phyloP scores from a whole-genome alignment of 2,113 vertebrate genomes.

The Catagonus wagneri region DNA sequence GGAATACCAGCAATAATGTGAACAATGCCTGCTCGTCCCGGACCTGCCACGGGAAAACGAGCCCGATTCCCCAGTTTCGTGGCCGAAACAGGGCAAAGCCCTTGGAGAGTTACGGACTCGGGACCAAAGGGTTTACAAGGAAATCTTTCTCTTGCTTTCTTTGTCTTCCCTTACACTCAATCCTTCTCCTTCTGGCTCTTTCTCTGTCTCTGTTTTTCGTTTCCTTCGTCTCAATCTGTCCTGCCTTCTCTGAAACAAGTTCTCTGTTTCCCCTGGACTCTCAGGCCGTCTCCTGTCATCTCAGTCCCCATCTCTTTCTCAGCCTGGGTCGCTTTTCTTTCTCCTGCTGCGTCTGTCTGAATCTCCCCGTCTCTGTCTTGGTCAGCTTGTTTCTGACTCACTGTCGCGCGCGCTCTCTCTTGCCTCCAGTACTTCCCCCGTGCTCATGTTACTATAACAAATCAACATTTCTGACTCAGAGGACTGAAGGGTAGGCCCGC shows the following conservation, averaged over 20 bases:
- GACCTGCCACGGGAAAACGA: constrained; percentile 52
- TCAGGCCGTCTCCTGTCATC: not conserved
- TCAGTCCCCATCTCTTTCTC: rapidly evolving
- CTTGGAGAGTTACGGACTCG: constrained; percentile 36
- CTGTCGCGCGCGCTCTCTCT: not conserved
- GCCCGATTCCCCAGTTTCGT: not conserved
- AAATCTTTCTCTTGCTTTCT: not conserved
- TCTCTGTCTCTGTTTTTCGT: not conserved
- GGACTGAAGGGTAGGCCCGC: not conserved
- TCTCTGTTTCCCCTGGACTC: not conserved
- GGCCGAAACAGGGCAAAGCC: constrained; percentile 39
- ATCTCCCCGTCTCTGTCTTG: not conserved
- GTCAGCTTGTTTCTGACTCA: not conserved
- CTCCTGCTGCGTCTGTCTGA: not conserved
- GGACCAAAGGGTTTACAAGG: not conserved
- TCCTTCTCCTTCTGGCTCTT: not conserved
- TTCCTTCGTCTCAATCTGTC: not conserved
- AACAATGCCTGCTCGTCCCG: constrained; percentile 78
- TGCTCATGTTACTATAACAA: constrained; percentile 42
- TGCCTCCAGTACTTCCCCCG: not conserved
- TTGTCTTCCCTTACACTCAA: rapidly evolving
- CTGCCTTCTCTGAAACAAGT: not conserved
- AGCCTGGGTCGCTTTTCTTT: not conserved
- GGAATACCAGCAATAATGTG: constrained; percentile 79
- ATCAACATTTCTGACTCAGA: not conserved